Base-by-base conservation (phyloP, 2,797 vertebrate genomes). In the Euphonia xanthogaster region DNA sequence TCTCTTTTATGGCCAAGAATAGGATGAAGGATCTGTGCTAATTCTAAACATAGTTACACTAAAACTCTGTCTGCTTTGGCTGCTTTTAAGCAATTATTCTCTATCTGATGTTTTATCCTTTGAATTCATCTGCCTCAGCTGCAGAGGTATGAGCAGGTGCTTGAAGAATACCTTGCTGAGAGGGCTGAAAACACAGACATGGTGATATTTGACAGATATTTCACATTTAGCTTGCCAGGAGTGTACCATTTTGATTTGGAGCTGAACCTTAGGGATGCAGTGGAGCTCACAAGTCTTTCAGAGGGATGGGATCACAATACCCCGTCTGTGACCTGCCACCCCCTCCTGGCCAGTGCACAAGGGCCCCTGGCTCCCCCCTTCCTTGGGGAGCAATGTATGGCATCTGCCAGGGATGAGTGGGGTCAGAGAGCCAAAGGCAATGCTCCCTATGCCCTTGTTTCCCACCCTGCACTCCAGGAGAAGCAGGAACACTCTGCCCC, bases 121-220 rank as follows among this genome's bases (percentile, higher is more conserved):
- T 70, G 81, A 90, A 84, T 81, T 83, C 84, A 65, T 78, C 86
- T 91, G 58, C 40, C 78, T 92, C 73, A 73, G 75, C 54, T 91
- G 79, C 76, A 86, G 70, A 93, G 71, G 55, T 86, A 63, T 20
- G 73, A 83, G 53, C 85, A 93, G 76, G 77, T 93, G 89, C 76
- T 90, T 66, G 71, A 88, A 44, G 67, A 44, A 71, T 47, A 37
- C 79, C 48, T 92, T 86, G 73, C 67, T 90, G 90, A 92, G 85
- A 48, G 40, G 48, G 66, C 54, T 48, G 51, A 54, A 80, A 86
- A 16, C 39, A 51, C 44, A 48, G 78, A 55, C 37, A 23, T 21
- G 51, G 33, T 51, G 87, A 42, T 55, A 45, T 39, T 60, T 90
- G 73, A 83, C 60, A 84, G 70, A 31, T 72, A 77, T 21, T 77